phyloP scores from a whole-genome alignment of 2,888 invertebrate genomes.

The Elysia crispata region DNA sequence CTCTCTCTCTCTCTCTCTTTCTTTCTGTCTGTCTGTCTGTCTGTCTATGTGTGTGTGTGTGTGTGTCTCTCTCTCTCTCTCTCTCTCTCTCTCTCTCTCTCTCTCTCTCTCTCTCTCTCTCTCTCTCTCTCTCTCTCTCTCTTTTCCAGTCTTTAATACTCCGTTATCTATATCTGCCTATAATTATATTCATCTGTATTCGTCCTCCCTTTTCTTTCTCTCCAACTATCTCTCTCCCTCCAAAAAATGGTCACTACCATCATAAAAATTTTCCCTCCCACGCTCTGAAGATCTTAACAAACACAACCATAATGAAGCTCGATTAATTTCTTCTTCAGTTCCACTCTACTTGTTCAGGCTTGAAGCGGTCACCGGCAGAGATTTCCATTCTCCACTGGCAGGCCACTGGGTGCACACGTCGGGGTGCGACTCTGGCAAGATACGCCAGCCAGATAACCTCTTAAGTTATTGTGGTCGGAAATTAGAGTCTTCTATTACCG shows the following conservation, averaged over 20 bases:
- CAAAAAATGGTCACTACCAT: too few species aligned
- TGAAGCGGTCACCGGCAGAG: constrained; percentile 13
- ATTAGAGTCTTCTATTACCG: too few species aligned
- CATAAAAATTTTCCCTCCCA: background rate
- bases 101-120: constrained; percentile 27
- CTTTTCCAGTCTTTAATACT: too few species aligned
- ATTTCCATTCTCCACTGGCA: background rate
- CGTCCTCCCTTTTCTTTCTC: too few species aligned
- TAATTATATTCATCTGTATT: too few species aligned
- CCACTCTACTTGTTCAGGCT: constrained; percentile 1
- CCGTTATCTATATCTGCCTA: too few species aligned
- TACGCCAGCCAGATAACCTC: too few species aligned
- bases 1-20: constrained; percentile 25
- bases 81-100: constrained; percentile 20
- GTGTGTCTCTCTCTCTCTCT: background rate
- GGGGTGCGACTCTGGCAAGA: background rate
- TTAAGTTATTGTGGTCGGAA: too few species aligned
- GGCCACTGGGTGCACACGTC: background rate
- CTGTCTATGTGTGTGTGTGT: too few species aligned
- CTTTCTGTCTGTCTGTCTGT: background rate
- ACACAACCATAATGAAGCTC: constrained; percentile 1
- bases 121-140: constrained; percentile 1
- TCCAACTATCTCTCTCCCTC: too few species aligned
- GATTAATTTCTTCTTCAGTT: background rate
- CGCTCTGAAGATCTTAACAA: too few species aligned